Base-by-base conservation (phyloP, 2,888 invertebrate genomes). In the Sipha maydis region DNA sequence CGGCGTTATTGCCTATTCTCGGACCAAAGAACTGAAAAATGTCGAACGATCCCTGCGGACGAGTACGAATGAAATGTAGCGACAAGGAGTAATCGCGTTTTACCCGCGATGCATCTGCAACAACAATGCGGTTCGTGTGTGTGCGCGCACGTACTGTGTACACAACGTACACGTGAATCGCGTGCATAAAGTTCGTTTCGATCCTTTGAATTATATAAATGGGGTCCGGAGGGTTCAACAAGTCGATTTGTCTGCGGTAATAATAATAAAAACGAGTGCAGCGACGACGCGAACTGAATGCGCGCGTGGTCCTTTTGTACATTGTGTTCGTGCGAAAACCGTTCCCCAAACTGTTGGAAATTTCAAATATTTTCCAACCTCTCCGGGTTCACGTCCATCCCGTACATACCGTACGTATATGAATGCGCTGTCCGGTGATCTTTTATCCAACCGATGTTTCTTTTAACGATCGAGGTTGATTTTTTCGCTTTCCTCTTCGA, bases 231-330 rank as follows among this genome's bases (percentile, higher is more conserved):
- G 31, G 14, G 78, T 78, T 85, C 85, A 85, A 85, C 85, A 85
- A 85, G 85, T 85, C 54, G 85, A 85, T 85, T 78, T 54, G 76
- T 78, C 34, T 5, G 34, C 48, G 28, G 48, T 34, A 54, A 78
- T 25, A 41, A 69, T 25, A 28, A 48, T 67, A 9, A 56, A 54
- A 28, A 77, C 54, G 17, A 77, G 61, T 38, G n/a, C 25, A n/a
- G 2, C 48, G 28, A 48, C 7, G 71, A 83, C 34, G 48, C 7
- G n/a, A 83, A 73, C 28, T 54, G n/a, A 17, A 54, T 25, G 28
- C 14, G 11, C 41, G 69, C 28, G 14, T n/a, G 69, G 41, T 28
- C 1, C 1, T 28, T 67, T 17, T 61, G 61, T 9, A 61, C 7
- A 25, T 7, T 41, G 61, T 54, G 34, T n/a, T 73, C 19, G 9